Evolutionary conservation across 2,113 vertebrate species (phyloP), one percentile per base, ranked within the genome.

Genomic region (Callocephalon fimbriatum): DNA sequence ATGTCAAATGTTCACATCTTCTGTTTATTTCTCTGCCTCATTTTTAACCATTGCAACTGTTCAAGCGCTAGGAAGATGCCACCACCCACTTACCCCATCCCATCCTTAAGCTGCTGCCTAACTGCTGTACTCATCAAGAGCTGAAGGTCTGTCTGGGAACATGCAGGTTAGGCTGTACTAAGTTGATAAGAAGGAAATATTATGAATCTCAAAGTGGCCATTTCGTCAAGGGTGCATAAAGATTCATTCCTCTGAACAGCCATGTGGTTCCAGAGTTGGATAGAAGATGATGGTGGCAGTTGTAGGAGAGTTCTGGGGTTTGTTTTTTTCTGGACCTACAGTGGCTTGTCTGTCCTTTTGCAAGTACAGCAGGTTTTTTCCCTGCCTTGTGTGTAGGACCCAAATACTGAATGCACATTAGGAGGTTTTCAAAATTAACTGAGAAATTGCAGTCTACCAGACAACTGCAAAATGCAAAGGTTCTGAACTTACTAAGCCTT

Each of bases 1-100:
- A 2, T 2, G 0, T 51, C 70, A 71, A n/a, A 73, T 26, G 50
- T 51, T 50, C 0, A 0, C 59, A 29, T 16, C 12, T 86, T 87
- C 16, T 71, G 18, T 63, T 88, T 80, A 26, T 54, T 88, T 48
- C 32, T 66, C 38, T 59, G 37, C 59, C 42, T 90, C 29, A 35
- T 47, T 68, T 94, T 91, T 80, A 94, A 88, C 77, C 22, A 74
- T 74, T 65, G 22, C 1, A 8, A 38, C 17, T 84, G 26, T 51
- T 45, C 15, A 59, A 92, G 32, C 38, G 16, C 31, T 40, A 62
- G 31, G 23, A 48, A 75, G 62, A 10, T 50, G 31, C 14, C 29
- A 23, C 21, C 20, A n/a, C 0, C 8, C 22, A 32, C 40, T 51
- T 26, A 44, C 2, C 13, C 32, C 16, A 40, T 7, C 14, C 31